A percentile compares a stretch with the other conserved stretches of the same genome.
phyloP scores from a whole-genome alignment of 2,113 vertebrate species.

The Lucifuga dentata region DNA sequence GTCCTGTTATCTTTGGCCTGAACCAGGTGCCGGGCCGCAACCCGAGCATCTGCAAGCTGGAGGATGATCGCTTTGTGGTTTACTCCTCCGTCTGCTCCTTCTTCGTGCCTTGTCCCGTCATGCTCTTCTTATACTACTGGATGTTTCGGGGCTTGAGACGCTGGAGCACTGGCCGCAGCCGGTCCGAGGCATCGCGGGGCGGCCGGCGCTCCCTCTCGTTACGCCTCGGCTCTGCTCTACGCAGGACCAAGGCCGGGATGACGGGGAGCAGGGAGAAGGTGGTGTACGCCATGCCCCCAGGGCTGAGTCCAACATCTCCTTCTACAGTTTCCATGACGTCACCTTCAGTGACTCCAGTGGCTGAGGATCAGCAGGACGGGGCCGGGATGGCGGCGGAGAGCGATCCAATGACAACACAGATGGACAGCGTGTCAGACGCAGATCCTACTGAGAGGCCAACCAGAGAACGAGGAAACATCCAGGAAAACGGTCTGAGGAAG shows the following conservation, averaged over 20 bases:
- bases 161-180: slow-evolving; percentile 74
- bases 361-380: slow-evolving; percentile 36
- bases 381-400: slow-evolving; percentile 37
- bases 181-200: slow-evolving; percentile 37
- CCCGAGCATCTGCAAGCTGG: slow-evolving; percentile 76
- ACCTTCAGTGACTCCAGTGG: slow-evolving; percentile 17
- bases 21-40: slow-evolving; percentile 78
- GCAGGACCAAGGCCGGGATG: slow-evolving; percentile 37
- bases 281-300: slow-evolving; percentile 41
- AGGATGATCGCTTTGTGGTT: slow-evolving; percentile 81
- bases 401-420: slow-evolving; percentile 71
- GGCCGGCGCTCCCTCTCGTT: slow-evolving; percentile 64
- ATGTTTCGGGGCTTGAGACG: slow-evolving; percentile 79
- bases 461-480: slow-evolving; percentile 15
- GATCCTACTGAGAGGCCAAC: slow-evolving; percentile 58
- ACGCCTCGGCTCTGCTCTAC: slow-evolving; percentile 50
- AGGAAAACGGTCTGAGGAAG: slow-evolving; percentile 63
- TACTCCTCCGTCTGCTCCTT: slow-evolving; percentile 84
- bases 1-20: slow-evolving; percentile 82
- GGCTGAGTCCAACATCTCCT: slow-evolving; percentile 61
- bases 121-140: slow-evolving; percentile 83
- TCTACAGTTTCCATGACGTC: slow-evolving; percentile 19
- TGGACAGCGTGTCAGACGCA: slow-evolving; percentile 74
- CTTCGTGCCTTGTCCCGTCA: slow-evolving; percentile 83
- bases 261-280: slow-evolving; percentile 45